A percentile compares a stretch with the other conserved stretches of the same genome.
Evolutionary conservation across 2,113 vertebrate species (phyloP).

Genomic region (Heptranchias perlo): DNA sequence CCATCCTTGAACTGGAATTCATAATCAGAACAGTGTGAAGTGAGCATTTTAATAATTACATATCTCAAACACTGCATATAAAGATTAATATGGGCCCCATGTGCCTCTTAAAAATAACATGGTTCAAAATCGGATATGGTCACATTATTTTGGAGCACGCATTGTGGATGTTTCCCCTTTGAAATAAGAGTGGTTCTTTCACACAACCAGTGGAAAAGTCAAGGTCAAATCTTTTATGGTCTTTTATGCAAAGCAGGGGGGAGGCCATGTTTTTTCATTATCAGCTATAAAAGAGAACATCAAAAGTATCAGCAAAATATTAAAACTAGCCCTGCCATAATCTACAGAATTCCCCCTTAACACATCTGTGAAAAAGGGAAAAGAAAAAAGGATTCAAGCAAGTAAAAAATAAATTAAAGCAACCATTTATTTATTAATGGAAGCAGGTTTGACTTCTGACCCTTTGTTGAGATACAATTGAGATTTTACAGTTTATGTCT

Average conservation of each 20-base stretch:
- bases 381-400: background rate
- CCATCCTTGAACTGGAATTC: background rate
- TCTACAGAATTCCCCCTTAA: background rate
- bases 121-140: background rate
- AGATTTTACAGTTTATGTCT: background rate
- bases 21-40: background rate
- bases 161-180: background rate
- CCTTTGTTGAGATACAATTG: background rate
- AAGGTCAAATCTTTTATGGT: background rate
- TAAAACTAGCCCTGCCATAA: background rate
- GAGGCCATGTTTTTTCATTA: background rate
- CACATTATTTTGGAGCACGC: background rate
- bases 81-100: background rate
- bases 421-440: background rate
- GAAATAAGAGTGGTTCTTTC: background rate
- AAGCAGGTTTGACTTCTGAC: background rate
- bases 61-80: background rate
- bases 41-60: constrained; percentile 1
- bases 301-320: background rate
- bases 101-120: background rate
- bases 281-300: background rate
- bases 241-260: background rate
- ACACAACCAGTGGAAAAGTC: background rate
- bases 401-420: background rate
- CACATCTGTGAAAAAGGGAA: background rate